Percentiles rank a stretch among this genome's conserved stretches.
Conservation (phyloP, 2,797 vertebrate genomes). For the Leptatherina wallacei region DNA sequence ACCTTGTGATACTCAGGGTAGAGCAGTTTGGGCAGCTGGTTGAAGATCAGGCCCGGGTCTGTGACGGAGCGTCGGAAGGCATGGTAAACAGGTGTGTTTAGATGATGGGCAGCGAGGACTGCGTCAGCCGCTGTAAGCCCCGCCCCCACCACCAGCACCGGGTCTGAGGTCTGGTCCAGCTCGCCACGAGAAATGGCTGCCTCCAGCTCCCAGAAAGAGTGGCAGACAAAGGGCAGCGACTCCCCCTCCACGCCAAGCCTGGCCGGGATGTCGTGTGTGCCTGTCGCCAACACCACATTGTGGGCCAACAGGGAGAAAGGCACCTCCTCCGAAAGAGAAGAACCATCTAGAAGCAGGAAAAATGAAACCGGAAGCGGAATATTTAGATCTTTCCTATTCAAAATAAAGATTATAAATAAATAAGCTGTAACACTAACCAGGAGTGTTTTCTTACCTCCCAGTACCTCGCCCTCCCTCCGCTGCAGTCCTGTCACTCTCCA, state of each 20-base stretch:
- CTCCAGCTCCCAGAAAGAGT: conserved; percentile 86
- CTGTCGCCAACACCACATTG: conserved; percentile 85
- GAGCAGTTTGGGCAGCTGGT: conserved; percentile 86
- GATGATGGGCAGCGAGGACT: conserved; percentile 81
- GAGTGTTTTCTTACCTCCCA: conserved; percentile 55
- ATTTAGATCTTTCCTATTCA: neutral
- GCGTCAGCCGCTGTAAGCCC: conserved; percentile 86
- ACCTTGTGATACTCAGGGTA: conserved; percentile 90
- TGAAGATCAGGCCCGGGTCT: conserved; percentile 85
- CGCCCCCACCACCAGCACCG: conserved; percentile 85
- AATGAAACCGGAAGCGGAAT: neutral
- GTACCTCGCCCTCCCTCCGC: conserved; percentile 60
- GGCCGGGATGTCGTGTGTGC: conserved; percentile 85
- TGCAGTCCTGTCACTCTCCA: conserved; percentile 76
- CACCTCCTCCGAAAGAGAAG: conserved; percentile 54
- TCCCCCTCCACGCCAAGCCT: conserved; percentile 82
- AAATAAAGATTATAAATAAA: neutral
- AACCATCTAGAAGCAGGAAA: conserved; percentile 44
- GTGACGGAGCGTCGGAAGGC: conserved; percentile 79
- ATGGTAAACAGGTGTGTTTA: conserved; percentile 82
- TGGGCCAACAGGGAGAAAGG: conserved; percentile 79
- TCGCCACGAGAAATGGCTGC: conserved; percentile 76
- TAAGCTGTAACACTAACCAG: neutral
- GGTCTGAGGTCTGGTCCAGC: conserved; percentile 76
- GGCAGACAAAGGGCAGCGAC: conserved; percentile 81